phyloP scores from a whole-genome alignment of 92 coral and sea anemone species.

The Umimayanthus chanpuru region DNA sequence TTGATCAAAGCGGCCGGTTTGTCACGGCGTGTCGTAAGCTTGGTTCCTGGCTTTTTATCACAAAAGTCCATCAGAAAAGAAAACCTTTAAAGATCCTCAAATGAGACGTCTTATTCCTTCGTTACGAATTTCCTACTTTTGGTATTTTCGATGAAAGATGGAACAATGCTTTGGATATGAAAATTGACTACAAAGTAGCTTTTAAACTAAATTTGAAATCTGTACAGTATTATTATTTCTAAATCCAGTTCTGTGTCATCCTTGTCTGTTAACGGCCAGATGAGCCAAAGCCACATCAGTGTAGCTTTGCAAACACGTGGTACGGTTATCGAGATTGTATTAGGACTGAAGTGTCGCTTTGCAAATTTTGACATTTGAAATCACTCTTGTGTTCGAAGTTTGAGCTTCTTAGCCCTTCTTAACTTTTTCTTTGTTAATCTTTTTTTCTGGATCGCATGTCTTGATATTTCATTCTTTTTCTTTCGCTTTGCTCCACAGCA shows the following conservation, averaged over 20 bases:
- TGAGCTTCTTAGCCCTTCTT: neutral
- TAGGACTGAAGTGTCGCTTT: neutral
- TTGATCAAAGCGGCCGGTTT: neutral
- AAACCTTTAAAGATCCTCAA: no score
- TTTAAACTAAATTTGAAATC: neutral
- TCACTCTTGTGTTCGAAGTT: neutral
- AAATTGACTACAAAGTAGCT: neutral
- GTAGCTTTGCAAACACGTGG: neutral
- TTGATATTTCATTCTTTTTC: conserved; percentile 32
- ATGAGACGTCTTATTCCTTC: neutral
- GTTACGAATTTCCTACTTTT: no score
- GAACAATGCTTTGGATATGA: neutral
- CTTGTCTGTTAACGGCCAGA: neutral
- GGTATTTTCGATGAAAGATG: no score
- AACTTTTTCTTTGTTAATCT: neutral
- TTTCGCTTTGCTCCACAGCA: conserved; percentile 33
- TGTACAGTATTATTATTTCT: neutral
- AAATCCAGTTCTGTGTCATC: neutral
- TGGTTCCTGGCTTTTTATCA: no score
- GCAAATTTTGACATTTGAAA: no score
- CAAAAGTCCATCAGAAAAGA: no score
- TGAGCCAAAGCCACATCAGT: neutral
- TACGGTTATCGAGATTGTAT: neutral
- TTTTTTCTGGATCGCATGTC: conserved; percentile 12
- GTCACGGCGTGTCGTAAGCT: neutral